Evolutionary conservation across 1,140 invertebrate genomes (phyloP), one percentile per base, ranked within the genome.

Genomic region (Drosophila nannoptera): DNA sequence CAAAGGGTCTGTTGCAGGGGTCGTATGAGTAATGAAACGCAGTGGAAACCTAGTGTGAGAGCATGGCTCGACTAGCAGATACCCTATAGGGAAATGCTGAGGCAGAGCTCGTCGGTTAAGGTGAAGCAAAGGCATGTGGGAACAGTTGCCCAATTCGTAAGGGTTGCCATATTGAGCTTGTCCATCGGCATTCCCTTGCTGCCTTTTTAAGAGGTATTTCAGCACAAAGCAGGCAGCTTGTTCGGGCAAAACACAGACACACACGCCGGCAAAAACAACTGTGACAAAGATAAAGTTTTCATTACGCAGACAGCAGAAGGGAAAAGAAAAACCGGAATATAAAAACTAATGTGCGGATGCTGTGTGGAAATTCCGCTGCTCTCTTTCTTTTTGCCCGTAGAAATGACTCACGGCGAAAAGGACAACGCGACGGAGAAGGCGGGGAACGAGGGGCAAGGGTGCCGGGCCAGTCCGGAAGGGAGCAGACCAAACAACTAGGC

Each of bases 261-360:
- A 56, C 43, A 62, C 58, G 68, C 12, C 14, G 42, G 54, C 36
- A 58, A 55, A 76, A 46, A 68, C 54, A 70, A 71, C 52, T 64
- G 56, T 59, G 80, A 86, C 74, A 84, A 77, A 86, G 81, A 86
- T 66, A 84, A 86, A 84, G 56, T 86, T 86, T 86, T 84, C 81
- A 84, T 84, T 84, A 81, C 80, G 58, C 77, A 76, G 73, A 38
- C 59, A 42, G 52, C 7, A 42, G 63, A 70, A 36, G 12, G 45
- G 16, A 16, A 43, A 48, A 59, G 36, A 46, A 50, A 52, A n/a
- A 49, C 16, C 22, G 22, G 22, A 35, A 42, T 52, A 61, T 64
- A 60, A 68, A 78, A 69, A 58, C 73, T 64, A 69, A 78, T 73
- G 70, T 40, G 38, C 53, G 59, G 73, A 71, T 64, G 81, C 73